Percentiles rank a stretch among this genome's conserved stretches.
Conservation (phyloP, 2,888 invertebrate genomes). For the Ophion ellenae region DNA sequence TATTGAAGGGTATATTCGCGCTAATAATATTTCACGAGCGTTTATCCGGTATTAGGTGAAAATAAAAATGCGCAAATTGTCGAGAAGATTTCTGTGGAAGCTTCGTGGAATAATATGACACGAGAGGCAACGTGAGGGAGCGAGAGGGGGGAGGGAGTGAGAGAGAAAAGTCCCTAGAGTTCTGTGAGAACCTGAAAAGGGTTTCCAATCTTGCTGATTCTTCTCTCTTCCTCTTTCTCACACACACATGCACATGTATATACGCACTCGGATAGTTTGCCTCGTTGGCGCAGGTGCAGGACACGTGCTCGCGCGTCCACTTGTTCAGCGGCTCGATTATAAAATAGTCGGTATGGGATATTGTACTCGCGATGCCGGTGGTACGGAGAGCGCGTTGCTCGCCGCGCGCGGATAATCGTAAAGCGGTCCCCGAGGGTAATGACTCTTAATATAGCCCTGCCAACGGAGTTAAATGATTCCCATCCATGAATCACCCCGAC, state of each 20-base stretch:
- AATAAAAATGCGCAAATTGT: constrained; percentile 50
- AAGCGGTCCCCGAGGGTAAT: constrained; percentile 66
- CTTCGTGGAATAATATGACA: constrained; percentile 39
- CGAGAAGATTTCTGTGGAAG: constrained; percentile 43
- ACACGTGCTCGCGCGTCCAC: constrained; percentile 60
- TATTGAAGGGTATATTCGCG: constrained; percentile 42
- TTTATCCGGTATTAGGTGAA: constrained; percentile 47
- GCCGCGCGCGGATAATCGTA: constrained; percentile 63
- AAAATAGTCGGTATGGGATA: constrained; percentile 63
- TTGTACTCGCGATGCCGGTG: constrained; percentile 48
- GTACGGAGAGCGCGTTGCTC: constrained; percentile 39
- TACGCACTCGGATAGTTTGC: constrained; percentile 20
- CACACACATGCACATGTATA: background rate
- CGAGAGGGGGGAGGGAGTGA: background rate
- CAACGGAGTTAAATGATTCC: constrained; percentile 68
- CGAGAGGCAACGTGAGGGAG: background rate
- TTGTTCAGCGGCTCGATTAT: constrained; percentile 61
- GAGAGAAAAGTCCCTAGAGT: constrained; percentile 7
- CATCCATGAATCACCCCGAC: constrained; percentile 67
- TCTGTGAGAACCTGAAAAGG: constrained; percentile 42
- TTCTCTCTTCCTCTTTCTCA: constrained; percentile 5
- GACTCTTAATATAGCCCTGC: constrained; percentile 69
- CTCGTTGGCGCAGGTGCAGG: constrained; percentile 63
- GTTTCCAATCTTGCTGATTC: constrained; percentile 43
- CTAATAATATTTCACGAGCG: constrained; percentile 59